phyloP scores from a whole-genome alignment of 2,888 invertebrate species.

The Onthophagus sagittarius region DNA sequence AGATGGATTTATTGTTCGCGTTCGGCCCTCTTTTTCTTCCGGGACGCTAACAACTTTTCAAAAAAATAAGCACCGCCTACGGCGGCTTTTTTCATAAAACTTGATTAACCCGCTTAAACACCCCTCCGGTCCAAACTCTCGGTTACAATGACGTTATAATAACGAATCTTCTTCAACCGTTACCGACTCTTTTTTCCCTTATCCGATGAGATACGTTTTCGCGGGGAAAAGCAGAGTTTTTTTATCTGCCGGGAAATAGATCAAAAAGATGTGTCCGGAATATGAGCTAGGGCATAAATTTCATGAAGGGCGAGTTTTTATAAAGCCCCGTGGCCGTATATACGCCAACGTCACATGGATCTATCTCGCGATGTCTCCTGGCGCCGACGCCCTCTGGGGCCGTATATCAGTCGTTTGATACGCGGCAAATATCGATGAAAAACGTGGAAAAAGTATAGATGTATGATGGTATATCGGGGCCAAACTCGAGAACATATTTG shows the following conservation, averaged over 20 bases:
- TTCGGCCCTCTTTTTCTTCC: neutral
- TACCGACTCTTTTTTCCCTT: too few species aligned
- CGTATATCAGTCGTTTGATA: constrained; percentile 43
- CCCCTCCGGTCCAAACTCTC: neutral
- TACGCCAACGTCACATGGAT: constrained; percentile 40
- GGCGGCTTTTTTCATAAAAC: neutral
- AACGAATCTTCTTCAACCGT: neutral
- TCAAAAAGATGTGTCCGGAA: neutral
- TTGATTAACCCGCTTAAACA: neutral
- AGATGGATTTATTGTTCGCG: neutral
- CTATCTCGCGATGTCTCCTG: constrained; percentile 41
- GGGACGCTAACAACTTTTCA: neutral
- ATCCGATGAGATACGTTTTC: neutral
- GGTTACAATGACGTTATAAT: neutral
- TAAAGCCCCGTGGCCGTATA: constrained; percentile 37
- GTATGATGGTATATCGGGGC: neutral
- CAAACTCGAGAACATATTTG: neutral
- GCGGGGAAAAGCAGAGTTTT: neutral
- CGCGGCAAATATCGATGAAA: constrained; percentile 40
- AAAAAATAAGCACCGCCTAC: neutral
- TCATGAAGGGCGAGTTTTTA: constrained; percentile 33
- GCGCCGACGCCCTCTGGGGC: constrained; percentile 37
- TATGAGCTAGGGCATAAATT: constrained; percentile 35
- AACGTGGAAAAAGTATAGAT: constrained; percentile 14
- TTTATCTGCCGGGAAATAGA: neutral